phyloP scores from a whole-genome alignment of 2,113 vertebrate species.

The Microtus oregoni region DNA sequence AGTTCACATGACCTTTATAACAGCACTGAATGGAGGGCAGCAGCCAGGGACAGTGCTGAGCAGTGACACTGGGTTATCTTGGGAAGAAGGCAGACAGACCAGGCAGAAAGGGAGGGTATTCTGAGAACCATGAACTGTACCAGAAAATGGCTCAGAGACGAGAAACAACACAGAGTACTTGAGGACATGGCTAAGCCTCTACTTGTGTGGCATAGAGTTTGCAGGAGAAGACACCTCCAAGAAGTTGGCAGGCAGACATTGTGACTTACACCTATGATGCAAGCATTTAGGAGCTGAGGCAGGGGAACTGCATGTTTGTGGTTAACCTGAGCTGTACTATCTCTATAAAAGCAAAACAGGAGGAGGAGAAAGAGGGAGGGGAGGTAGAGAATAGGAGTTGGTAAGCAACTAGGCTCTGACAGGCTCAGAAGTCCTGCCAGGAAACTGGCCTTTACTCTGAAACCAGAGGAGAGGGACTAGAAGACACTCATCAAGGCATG shows the following conservation, averaged over 20 bases:
- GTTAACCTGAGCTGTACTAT: background rate
- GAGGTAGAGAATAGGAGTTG: background rate
- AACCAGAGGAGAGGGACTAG: background rate
- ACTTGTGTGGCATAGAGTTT: background rate
- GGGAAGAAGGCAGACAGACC: background rate
- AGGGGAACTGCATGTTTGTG: background rate
- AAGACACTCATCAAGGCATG: no score
- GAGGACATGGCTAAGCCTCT: background rate
- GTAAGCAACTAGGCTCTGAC: background rate
- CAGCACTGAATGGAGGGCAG: rapidly evolving
- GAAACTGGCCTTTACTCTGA: background rate
- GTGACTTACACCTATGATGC: background rate
- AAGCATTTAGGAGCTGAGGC: background rate
- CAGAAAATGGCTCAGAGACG: background rate
- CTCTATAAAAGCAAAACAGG: background rate
- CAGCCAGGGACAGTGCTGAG: background rate
- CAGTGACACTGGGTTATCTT: background rate
- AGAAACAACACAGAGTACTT: background rate
- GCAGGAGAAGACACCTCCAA: background rate
- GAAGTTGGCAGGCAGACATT: background rate
- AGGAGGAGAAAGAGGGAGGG: background rate
- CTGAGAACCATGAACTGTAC: background rate
- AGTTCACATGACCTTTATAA: background rate
- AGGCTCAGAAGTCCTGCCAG: background rate
- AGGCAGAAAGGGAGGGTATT: background rate